phyloP scores from a whole-genome alignment of 1,140 invertebrate genomes.

The Cyphomyrmex costatus region DNA sequence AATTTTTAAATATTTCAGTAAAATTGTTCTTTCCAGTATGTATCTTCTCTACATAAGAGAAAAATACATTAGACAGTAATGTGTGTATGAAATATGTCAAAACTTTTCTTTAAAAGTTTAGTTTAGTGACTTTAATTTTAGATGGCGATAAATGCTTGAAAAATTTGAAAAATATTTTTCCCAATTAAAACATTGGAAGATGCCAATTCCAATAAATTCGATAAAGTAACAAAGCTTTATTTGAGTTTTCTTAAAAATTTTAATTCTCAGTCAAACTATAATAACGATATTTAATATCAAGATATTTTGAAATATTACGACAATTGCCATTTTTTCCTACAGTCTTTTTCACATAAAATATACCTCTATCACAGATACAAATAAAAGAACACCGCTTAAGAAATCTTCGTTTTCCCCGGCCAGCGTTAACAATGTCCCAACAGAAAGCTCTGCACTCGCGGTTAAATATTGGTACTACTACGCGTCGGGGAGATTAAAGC shows the following conservation, averaged over 20 bases:
- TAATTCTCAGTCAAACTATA: background rate
- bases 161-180: background rate
- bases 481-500: constrained; percentile 54
- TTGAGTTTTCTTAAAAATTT: background rate
- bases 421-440: constrained; percentile 51
- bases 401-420: constrained; percentile 24
- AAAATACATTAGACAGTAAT: background rate
- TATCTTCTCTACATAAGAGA: background rate
- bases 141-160: background rate
- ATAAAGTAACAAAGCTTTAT: background rate
- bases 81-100: background rate
- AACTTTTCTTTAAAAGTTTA: background rate
- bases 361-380: constrained; percentile 2
- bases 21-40: too few relatives aligned
- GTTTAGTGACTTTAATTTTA: background rate
- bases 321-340: background rate
- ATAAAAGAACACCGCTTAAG: background rate
- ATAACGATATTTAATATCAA: background rate
- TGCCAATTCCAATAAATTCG: background rate
- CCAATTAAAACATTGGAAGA: background rate
- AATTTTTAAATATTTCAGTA: too few relatives aligned
- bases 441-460: constrained; percentile 47
- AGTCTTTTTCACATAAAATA: background rate
- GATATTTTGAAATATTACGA: background rate
- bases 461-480: constrained; percentile 59